A percentile compares a stretch with the other conserved stretches of the same genome.
These are phyloP conservation scores for Psephotus haematonotus DNA, from an alignment of 2,113 vertebrate species.

Conservation along the genomic window DNA sequence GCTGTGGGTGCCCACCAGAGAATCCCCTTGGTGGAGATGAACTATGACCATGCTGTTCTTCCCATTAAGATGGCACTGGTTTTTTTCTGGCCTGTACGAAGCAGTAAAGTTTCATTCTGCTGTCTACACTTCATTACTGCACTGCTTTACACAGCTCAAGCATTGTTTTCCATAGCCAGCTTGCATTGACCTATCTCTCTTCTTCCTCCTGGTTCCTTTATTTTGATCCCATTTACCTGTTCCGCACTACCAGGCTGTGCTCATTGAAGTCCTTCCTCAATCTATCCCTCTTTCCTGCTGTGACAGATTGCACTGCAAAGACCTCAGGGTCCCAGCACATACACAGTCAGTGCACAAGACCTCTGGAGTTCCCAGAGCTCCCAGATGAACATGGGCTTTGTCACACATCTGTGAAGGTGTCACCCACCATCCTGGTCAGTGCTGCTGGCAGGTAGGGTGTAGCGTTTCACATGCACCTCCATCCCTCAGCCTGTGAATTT, in stretches of 20 bases:
- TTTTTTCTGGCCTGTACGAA: not conserved
- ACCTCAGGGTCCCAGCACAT: not conserved
- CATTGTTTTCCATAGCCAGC: not conserved
- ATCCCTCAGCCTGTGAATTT: not conserved
- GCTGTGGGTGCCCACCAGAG: not conserved
- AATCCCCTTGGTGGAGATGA: not conserved
- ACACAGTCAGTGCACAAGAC: not conserved
- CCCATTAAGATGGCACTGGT: not conserved
- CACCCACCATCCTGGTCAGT: not conserved
- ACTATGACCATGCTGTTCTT: not conserved
- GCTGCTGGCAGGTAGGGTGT: not conserved
- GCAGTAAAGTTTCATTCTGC: not conserved
- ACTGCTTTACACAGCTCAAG: not conserved
- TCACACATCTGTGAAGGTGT: not conserved
- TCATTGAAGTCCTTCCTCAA: not conserved
- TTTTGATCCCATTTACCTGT: not conserved
- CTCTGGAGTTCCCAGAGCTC: not conserved
- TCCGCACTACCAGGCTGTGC: not conserved
- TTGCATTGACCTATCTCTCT: not conserved
- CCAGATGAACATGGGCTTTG: not conserved
- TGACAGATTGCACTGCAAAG: not conserved
- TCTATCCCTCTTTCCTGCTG: not conserved
- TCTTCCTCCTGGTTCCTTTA: not conserved
- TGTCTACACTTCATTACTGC: not conserved
- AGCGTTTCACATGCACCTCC: not conserved